A percentile compares a stretch with the other conserved stretches of the same genome.
Evolutionary conservation across 2,113 vertebrate genomes (phyloP).

Genomic region (Caloenas nicobarica): DNA sequence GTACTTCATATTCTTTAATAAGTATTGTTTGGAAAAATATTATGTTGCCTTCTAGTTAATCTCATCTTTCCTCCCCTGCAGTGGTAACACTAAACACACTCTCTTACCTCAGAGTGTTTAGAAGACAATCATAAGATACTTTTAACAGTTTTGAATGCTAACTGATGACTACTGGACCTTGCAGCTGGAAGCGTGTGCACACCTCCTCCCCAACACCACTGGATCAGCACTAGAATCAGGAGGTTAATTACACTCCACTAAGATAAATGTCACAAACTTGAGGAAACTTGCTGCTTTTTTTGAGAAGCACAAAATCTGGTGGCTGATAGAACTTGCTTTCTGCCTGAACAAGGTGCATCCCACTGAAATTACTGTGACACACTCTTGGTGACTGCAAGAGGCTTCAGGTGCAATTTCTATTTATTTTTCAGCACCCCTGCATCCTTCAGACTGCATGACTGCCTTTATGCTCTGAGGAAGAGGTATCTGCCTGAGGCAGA

Average conservation of each 20-base stretch:
- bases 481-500: background rate
- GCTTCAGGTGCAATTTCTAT: background rate
- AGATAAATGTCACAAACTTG: background rate
- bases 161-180: background rate
- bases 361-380: background rate
- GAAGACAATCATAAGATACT: background rate
- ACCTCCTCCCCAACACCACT: background rate
- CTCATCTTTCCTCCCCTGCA: background rate
- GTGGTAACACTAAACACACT: background rate
- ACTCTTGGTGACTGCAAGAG: background rate
- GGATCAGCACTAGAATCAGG: background rate
- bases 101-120: background rate
- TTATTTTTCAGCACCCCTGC: background rate
- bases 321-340: background rate
- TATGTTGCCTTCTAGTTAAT: background rate
- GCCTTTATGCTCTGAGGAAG: background rate
- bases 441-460: background rate
- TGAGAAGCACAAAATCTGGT: background rate
- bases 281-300: background rate
- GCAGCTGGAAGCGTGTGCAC: background rate
- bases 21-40: background rate
- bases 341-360: background rate
- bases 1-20: background rate
- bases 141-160: background rate
- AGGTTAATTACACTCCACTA: background rate